A percentile compares a stretch with the other conserved stretches of the same genome.
Evolutionary conservation across 2,113 vertebrate species (phyloP).

Genomic region (Oryzias javanicus): DNA sequence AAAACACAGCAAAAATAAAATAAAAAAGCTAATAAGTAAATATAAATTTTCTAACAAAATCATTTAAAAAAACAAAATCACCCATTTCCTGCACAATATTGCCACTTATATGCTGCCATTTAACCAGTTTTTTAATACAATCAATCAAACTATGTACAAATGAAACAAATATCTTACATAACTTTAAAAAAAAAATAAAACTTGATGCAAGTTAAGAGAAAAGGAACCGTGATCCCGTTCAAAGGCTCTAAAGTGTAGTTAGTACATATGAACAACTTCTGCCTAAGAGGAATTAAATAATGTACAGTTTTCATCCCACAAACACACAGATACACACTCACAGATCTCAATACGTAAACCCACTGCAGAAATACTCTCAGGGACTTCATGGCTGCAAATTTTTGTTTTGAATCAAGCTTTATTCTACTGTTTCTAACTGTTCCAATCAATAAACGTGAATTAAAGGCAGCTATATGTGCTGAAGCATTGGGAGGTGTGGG

Average conservation of each 20-base stretch:
- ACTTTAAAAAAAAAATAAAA: conserved; percentile 84
- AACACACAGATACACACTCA: conserved; percentile 21
- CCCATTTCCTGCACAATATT: conserved; percentile 79
- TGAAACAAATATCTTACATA: conserved; percentile 93
- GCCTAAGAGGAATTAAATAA: conserved; percentile 38
- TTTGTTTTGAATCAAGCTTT: conserved; percentile 11
- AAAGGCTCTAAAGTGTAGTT: conserved; percentile 64
- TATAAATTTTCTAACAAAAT: no score
- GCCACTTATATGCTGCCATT: conserved; percentile 72
- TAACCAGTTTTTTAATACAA: conserved; percentile 74
- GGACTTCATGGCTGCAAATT: conserved; percentile 26
- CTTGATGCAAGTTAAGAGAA: conserved; percentile 99
- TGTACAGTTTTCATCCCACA: conserved; percentile 15
- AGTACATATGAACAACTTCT: conserved; percentile 51
- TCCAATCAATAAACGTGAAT: conserved; percentile 34
- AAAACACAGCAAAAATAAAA: conserved; percentile 77
- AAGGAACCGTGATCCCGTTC: conserved; percentile 88
- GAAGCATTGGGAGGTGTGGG: neutral
- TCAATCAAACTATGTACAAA: conserved; percentile 89
- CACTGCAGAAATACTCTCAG: conserved; percentile 54
- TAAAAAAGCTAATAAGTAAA: conserved; percentile 4
- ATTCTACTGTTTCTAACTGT: conserved; percentile 24
- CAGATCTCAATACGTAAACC: conserved; percentile 35
- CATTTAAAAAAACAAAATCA: conserved; percentile 57
- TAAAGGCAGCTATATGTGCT: conserved; percentile 21